Percentiles rank a stretch among this genome's conserved stretches.
phyloP scores from a whole-genome alignment of 2,797 vertebrate genomes.

The Acrossocheilus wenchowensis region DNA sequence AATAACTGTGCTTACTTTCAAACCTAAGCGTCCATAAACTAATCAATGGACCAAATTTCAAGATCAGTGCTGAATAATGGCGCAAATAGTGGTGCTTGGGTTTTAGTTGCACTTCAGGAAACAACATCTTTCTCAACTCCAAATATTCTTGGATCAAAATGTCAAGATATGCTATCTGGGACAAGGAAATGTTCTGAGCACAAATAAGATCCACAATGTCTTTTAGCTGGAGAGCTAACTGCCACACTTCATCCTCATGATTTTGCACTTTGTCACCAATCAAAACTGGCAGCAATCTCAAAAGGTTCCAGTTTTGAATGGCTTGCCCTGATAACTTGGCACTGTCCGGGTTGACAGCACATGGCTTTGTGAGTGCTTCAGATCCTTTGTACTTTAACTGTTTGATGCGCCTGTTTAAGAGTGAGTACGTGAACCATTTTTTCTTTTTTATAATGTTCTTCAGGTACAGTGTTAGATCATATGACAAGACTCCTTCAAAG shows the following conservation, averaged over 20 bases:
- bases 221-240: constrained; percentile 45
- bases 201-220: constrained; percentile 56
- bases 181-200: constrained; percentile 44
- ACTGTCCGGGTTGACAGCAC: constrained; percentile 32
- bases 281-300: constrained; percentile 44
- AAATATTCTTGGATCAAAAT: constrained; percentile 58
- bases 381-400: constrained; percentile 20
- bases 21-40: constrained; percentile 56
- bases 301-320: constrained; percentile 49
- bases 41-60: constrained; percentile 60
- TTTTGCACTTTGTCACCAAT: constrained; percentile 53
- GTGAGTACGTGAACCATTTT: constrained; percentile 33
- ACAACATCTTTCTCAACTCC: constrained; percentile 53
- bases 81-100: no score
- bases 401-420: no score
- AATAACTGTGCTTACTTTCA: constrained; percentile 61
- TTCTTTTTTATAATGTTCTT: constrained; percentile 39
- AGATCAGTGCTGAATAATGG: constrained; percentile 16
- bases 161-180: constrained; percentile 24
- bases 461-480: constrained; percentile 42
- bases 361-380: constrained; percentile 44
- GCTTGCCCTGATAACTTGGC: constrained; percentile 40
- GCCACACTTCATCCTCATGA: constrained; percentile 36
- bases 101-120: constrained; percentile 51
- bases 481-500: constrained; percentile 45